phyloP scores from a whole-genome alignment of 92 coral and sea anemone genomes.

The Phymanthus crucifer region DNA sequence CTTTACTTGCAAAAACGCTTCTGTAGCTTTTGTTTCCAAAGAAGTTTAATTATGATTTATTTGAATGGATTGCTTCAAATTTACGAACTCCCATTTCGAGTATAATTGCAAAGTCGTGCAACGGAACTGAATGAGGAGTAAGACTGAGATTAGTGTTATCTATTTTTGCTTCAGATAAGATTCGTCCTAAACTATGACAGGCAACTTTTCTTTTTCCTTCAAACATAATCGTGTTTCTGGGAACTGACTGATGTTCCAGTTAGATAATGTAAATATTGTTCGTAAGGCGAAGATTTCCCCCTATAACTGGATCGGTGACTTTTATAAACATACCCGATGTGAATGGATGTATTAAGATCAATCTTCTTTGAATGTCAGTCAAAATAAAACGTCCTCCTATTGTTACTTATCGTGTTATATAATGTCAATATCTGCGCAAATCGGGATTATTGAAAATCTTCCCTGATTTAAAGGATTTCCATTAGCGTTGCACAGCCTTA shows the following conservation, averaged over 20 bases:
- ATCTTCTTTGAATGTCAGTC: conserved; percentile 20
- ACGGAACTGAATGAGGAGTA: not conserved
- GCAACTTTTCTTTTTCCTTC: not conserved
- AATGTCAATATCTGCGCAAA: conserved; percentile 13
- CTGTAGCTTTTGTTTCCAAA: not conserved
- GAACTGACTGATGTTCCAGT: not conserved
- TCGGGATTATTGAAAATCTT: conserved; percentile 1
- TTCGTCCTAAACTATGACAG: not conserved
- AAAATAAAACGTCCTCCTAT: conserved; percentile 8
- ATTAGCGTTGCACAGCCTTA: not conserved
- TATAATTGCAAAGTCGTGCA: not conserved
- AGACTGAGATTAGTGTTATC: conserved; percentile 2
- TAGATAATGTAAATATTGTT: not conserved
- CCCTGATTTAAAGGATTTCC: conserved; percentile 8
- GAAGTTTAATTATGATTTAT: not conserved
- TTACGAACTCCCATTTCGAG: not conserved
- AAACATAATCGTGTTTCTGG: not conserved
- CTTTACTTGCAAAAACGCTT: not conserved
- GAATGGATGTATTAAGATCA: conserved; percentile 3
- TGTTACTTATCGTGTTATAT: conserved; percentile 17
- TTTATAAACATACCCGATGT: conserved; percentile 14
- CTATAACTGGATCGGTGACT: conserved; percentile 18
- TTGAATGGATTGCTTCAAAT: conserved; percentile 1
- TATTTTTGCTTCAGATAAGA: not conserved
- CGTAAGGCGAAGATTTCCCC: conserved; percentile 2